phyloP scores from a whole-genome alignment of 2,888 invertebrate species.

The Papilio protenor region DNA sequence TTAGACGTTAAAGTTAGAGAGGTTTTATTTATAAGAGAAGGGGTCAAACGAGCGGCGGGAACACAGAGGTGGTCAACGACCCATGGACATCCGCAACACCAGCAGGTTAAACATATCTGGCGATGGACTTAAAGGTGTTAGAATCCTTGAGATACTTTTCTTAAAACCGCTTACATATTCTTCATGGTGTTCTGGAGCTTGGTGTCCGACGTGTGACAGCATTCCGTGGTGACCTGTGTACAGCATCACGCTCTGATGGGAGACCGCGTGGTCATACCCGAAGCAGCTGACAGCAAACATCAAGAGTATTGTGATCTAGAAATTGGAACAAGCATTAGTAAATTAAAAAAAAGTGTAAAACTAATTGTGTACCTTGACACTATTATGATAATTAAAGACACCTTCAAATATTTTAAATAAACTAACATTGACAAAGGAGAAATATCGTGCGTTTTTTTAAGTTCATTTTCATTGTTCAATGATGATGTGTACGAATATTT shows the following conservation, averaged over 20 bases:
- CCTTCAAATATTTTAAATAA: too few species aligned
- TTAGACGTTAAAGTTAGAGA: background rate
- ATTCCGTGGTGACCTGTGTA: constrained; percentile 58
- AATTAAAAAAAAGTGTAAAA: background rate
- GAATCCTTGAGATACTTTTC: background rate
- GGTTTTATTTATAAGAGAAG: background rate
- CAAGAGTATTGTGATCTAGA: constrained; percentile 61
- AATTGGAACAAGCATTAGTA: constrained; percentile 19
- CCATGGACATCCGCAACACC: too few species aligned
- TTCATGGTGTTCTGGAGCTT: constrained; percentile 71
- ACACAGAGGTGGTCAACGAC: too few species aligned
- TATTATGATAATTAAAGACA: background rate
- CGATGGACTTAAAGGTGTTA: background rate
- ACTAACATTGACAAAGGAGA: too few species aligned
- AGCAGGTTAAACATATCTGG: background rate
- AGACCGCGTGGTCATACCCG: constrained; percentile 60
- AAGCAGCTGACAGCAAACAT: constrained; percentile 56
- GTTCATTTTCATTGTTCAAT: background rate
- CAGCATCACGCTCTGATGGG: constrained; percentile 49
- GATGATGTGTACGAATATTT: background rate
- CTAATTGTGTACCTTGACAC: background rate
- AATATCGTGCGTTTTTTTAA: too few species aligned
- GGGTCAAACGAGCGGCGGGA: too few species aligned
- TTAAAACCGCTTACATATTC: constrained; percentile 68
- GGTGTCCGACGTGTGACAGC: constrained; percentile 61